Conservation (phyloP, 1,140 invertebrate species). For the Hestina assimilis region DNA sequence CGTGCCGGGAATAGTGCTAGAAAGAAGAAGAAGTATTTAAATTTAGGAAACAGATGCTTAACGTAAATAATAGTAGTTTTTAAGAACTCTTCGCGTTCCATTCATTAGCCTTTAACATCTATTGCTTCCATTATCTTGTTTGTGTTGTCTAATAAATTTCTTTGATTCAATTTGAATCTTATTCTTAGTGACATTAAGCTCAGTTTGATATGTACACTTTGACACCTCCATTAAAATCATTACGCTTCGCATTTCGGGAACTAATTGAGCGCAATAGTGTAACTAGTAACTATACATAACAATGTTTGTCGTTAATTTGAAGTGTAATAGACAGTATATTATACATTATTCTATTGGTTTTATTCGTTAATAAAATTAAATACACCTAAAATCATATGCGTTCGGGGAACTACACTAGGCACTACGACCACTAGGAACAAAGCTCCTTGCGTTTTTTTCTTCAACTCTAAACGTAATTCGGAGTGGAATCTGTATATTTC, state of each 20-base stretch:
- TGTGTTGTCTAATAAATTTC: not conserved
- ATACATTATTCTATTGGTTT: not conserved
- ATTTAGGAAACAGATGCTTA: not conserved
- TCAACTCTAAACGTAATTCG: no score
- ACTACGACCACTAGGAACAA: no score
- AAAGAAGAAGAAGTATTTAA: no score
- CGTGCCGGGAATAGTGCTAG: no score
- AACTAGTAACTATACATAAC: constrained; percentile 15
- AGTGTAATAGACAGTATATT: not conserved
- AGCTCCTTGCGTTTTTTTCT: no score
- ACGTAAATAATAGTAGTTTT: not conserved
- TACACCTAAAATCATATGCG: no score
- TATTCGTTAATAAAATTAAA: no score
- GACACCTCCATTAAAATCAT: constrained; percentile 14
- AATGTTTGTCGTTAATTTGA: constrained; percentile 10
- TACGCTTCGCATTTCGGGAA: constrained; percentile 16
- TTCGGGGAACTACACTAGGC: no score
- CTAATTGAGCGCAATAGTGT: constrained; percentile 16
- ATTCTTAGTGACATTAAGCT: not conserved
- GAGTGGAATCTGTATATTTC: no score
- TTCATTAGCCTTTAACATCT: constrained; percentile 13
- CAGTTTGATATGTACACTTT: not conserved
- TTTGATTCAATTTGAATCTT: not conserved
- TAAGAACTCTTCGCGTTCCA: not conserved
- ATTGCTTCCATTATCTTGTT: constrained; percentile 5